Evolutionary conservation across 2,113 vertebrate genomes (phyloP).

Genomic region (Anoplopoma fimbria): DNA sequence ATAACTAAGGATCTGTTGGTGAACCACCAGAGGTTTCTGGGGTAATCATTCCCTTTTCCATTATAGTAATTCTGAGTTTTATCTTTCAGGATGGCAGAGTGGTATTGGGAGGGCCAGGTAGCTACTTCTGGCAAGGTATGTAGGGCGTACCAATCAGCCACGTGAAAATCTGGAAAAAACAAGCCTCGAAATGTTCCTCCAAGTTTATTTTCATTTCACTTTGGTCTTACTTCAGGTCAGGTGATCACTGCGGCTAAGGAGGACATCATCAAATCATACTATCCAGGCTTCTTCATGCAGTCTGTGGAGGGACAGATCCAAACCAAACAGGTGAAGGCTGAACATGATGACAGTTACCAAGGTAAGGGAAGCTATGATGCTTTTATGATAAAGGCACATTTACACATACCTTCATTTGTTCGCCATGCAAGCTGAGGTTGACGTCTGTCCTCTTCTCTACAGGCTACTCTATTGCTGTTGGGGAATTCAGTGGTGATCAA

Average conservation of each 20-base stretch:
- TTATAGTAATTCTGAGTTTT: slow-evolving; percentile 40
- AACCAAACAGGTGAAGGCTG: slow-evolving; percentile 83
- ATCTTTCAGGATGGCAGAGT: slow-evolving; percentile 88
- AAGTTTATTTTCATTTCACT: neutral
- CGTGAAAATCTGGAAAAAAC: neutral
- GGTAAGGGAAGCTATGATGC: slow-evolving; percentile 75
- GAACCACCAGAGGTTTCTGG: neutral
- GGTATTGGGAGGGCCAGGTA: slow-evolving; percentile 92
- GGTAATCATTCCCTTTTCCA: neutral
- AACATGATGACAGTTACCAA: slow-evolving; percentile 90
- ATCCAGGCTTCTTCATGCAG: slow-evolving; percentile 88
- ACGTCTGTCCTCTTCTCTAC: neutral
- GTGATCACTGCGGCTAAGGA: slow-evolving; percentile 89
- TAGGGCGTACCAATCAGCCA: neutral
- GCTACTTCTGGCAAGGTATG: slow-evolving; percentile 94
- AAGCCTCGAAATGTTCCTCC: neutral
- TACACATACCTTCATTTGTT: neutral
- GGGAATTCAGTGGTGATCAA: slow-evolving; percentile 91
- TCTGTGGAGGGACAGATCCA: slow-evolving; percentile 86
- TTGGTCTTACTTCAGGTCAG: slow-evolving; percentile 83
- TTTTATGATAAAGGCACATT: neutral
- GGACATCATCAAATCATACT: slow-evolving; percentile 86
- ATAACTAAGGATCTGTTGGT: neutral
- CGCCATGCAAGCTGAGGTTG: neutral
- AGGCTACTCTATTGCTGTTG: slow-evolving; percentile 93